phyloP scores from a whole-genome alignment of 2,797 vertebrate genomes.

The Darevskia nairensis region DNA sequence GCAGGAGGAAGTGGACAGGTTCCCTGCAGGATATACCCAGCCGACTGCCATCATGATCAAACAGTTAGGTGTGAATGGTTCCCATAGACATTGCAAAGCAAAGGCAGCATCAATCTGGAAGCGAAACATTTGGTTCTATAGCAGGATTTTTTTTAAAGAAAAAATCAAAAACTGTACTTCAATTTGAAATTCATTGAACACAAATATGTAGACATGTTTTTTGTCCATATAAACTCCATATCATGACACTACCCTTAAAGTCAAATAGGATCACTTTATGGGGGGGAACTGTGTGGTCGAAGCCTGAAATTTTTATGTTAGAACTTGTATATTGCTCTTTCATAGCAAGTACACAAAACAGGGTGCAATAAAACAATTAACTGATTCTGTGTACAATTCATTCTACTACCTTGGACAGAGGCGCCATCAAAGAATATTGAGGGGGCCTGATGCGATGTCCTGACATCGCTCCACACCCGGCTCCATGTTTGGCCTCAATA shows the following conservation, averaged over 20 bases:
- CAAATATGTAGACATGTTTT: constrained; percentile 37
- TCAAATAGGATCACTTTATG: too few species aligned
- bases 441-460: too few species aligned
- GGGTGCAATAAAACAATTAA: not conserved
- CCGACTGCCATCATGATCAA: not conserved
- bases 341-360: not conserved
- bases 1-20: not conserved
- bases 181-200: not conserved
- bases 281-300: too few species aligned
- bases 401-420: not conserved
- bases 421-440: too few species aligned
- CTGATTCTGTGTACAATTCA: not conserved
- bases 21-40: not conserved
- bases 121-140: not conserved
- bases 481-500: too few species aligned
- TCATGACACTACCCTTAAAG: not conserved
- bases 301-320: not conserved
- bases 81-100: not conserved
- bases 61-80: not conserved
- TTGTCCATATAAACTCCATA: constrained; percentile 26
- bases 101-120: not conserved
- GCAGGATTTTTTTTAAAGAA: not conserved
- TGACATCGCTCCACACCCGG: too few species aligned
- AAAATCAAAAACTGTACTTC: not conserved
- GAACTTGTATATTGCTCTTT: not conserved